phyloP scores from a whole-genome alignment of 2,113 vertebrate species.

The Archilochus colubris region DNA sequence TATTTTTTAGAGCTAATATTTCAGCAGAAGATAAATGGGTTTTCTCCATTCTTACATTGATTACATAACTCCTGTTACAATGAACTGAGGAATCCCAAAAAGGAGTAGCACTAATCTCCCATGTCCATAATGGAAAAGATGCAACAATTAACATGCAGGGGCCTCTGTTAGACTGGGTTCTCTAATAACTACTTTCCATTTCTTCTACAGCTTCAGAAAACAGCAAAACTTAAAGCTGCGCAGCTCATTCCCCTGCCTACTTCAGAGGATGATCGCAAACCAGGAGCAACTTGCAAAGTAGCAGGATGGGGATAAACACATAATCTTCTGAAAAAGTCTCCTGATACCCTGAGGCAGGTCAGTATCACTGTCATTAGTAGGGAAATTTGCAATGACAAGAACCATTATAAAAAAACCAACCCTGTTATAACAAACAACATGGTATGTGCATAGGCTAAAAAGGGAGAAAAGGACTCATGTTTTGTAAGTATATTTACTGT shows the following conservation, averaged over 20 bases:
- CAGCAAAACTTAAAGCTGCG: conserved; percentile 62
- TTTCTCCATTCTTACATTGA: neutral
- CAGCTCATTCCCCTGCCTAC: conserved; percentile 30
- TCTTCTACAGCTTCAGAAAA: conserved; percentile 58
- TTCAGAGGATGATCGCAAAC: conserved; percentile 11
- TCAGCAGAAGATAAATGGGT: neutral
- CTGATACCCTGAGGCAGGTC: conserved; percentile 70
- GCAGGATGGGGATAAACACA: conserved; percentile 62
- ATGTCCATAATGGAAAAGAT: neutral
- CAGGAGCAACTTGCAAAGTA: conserved; percentile 59
- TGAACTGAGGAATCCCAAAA: neutral
- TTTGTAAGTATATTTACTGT: conserved; percentile 52
- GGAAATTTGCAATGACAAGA: conserved; percentile 56
- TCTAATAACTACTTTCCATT: neutral
- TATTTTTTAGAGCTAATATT: neutral
- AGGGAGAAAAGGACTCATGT: conserved; percentile 63
- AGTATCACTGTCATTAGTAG: conserved; percentile 71
- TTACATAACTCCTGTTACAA: neutral
- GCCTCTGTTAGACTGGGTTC: neutral
- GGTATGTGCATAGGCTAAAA: conserved; percentile 71
- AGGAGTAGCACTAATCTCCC: neutral
- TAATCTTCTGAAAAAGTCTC: rapidly evolving
- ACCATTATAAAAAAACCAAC: conserved; percentile 1
- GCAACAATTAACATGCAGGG: neutral
- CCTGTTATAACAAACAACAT: conserved; percentile 68